A percentile compares a stretch with the other conserved stretches of the same genome.
Conservation (phyloP, 2,113 vertebrate species). For the Macrotus californicus region DNA sequence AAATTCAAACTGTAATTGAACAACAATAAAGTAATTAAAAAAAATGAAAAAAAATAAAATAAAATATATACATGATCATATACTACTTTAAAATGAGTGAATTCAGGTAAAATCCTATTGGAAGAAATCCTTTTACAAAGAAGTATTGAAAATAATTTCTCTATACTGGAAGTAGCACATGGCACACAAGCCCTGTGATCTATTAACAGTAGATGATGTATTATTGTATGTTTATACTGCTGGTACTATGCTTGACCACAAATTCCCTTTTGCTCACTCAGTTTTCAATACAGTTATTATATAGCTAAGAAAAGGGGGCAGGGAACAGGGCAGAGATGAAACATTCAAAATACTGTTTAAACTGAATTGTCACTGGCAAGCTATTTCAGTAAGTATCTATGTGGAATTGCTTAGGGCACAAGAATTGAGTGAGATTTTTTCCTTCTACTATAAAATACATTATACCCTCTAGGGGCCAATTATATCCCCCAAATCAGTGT, state of each 20-base stretch:
- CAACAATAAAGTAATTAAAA: too few species aligned
- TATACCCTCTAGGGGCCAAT: slow-evolving; percentile 49
- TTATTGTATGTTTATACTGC: neutral
- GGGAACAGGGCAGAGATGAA: neutral
- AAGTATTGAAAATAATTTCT: neutral
- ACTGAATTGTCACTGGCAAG: slow-evolving; percentile 16
- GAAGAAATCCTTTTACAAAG: neutral
- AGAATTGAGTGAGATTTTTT: neutral
- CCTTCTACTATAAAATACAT: slow-evolving; percentile 36
- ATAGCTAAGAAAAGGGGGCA: neutral
- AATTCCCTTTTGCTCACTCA: neutral
- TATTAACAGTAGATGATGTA: neutral
- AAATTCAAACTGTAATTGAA: too few species aligned
- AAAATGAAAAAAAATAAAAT: too few species aligned
- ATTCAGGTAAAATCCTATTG: neutral
- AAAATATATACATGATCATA: neutral
- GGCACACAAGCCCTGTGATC: neutral
- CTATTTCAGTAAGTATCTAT: slow-evolving; percentile 15
- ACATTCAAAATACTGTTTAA: neutral
- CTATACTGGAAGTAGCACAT: neutral
- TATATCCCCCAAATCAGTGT: slow-evolving; percentile 60
- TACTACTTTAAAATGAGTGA: neutral
- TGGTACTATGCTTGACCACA: neutral
- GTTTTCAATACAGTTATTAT: neutral
- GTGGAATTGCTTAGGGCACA: slow-evolving; percentile 27